Conservation (phyloP, 2,888 invertebrate species). For the Lepidocyrtoides sp. region DNA sequence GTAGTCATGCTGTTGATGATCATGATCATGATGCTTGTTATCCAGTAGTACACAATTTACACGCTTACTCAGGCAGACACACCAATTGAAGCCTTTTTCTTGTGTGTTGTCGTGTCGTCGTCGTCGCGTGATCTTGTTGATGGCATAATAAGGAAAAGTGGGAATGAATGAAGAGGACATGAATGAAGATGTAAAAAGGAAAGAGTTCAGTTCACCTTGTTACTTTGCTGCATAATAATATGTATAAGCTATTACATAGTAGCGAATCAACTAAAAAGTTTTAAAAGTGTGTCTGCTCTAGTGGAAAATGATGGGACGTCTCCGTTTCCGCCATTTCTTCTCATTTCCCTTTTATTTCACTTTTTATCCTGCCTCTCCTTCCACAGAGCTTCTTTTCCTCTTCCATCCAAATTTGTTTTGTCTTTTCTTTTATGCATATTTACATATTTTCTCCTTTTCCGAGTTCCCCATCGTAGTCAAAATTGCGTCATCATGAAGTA, state of each 20-base stretch:
- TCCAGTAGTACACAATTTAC: constrained; percentile 48
- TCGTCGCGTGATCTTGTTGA: constrained; percentile 49
- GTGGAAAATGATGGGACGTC: constrained; percentile 73
- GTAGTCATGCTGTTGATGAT: no score
- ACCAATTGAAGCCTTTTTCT: constrained; percentile 58
- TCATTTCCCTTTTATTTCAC: constrained; percentile 60
- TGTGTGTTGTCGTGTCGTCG: background rate
- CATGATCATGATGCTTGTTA: constrained; percentile 1
- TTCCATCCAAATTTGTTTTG: constrained; percentile 35
- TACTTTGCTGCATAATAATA: background rate
- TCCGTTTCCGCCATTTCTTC: constrained; percentile 72
- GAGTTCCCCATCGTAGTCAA: background rate
- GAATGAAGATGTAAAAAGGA: background rate
- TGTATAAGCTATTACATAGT: background rate
- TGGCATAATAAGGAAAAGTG: constrained; percentile 71
- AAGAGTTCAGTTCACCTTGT: background rate
- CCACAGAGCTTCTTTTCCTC: background rate
- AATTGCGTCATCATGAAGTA: constrained; percentile 12
- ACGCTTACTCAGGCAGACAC: constrained; percentile 59
- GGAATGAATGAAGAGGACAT: background rate
- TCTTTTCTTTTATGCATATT: constrained; percentile 62
- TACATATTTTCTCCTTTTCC: constrained; percentile 58
- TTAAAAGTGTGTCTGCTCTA: constrained; percentile 56
- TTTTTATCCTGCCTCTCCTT: background rate
- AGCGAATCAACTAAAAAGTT: constrained; percentile 22